Conservation (phyloP, 2,888 invertebrate genomes). For the Aphidius colemani region DNA sequence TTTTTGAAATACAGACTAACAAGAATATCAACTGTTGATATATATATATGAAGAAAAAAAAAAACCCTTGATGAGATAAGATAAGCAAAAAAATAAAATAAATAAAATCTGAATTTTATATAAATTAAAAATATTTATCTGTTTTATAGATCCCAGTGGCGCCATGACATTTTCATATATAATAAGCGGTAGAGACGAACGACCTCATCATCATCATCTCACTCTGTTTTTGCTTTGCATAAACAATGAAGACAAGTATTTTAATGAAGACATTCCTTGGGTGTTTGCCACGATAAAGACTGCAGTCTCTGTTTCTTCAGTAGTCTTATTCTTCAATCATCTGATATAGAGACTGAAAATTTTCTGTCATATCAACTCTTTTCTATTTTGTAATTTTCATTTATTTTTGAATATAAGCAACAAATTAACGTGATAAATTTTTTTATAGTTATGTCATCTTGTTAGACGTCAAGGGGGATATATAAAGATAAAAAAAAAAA, state of each 20-base stretch:
- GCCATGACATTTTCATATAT: neutral
- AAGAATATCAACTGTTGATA: no score
- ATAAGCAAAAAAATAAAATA: no score
- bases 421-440: neutral
- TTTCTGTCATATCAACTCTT: neutral
- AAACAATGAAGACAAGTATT: conserved; percentile 55
- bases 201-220: conserved; percentile 40
- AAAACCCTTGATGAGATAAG: no score
- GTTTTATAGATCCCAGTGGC: no score
- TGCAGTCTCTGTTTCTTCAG: conserved; percentile 14
- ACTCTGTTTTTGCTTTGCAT: conserved; percentile 56
- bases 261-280: conserved; percentile 56
- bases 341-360: neutral
- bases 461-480: no score
- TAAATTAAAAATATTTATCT: no score
- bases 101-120: no score
- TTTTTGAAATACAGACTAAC: no score
- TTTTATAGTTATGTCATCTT: neutral
- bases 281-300: conserved; percentile 40
- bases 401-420: neutral
- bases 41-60: no score
- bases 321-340: conserved; percentile 7
- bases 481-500: no score
- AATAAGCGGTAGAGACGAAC: conserved; percentile 18
- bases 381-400: neutral